Evolutionary conservation across 2,888 invertebrate genomes (phyloP).

Genomic region (Tenodera sinensis): DNA sequence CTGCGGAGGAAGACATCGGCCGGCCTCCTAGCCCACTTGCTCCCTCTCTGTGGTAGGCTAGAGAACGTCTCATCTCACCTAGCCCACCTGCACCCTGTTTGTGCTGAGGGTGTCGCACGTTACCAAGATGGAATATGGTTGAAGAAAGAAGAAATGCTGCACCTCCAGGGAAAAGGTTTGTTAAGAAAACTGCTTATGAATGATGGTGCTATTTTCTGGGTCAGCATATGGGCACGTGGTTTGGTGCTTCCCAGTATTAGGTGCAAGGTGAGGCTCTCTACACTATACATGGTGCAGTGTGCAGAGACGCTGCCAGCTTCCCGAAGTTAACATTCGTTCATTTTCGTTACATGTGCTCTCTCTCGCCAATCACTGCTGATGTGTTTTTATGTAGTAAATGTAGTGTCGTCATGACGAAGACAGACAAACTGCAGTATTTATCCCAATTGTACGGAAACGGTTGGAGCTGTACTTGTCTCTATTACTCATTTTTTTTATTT

Average conservation of each 20-base stretch:
- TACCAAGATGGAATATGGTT: neutral
- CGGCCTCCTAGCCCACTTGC: conserved; percentile 34
- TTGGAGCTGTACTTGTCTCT: conserved; percentile 1
- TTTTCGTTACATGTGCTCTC: neutral
- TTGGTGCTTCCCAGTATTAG: neutral
- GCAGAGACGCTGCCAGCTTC: neutral
- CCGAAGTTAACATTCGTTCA: neutral
- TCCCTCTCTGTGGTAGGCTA: neutral
- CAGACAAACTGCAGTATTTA: neutral
- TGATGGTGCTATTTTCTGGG: neutral
- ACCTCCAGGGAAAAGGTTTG: neutral
- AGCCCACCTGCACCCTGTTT: neutral
- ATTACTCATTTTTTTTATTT: neutral
- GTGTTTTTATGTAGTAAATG: neutral
- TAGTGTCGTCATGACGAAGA: neutral
- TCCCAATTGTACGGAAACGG: neutral
- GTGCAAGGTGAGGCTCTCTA: neutral
- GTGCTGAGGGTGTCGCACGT: too few relatives aligned
- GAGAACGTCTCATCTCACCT: neutral
- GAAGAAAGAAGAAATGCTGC: neutral
- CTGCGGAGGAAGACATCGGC: conserved; percentile 75
- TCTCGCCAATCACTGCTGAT: neutral
- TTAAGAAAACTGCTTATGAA: neutral
- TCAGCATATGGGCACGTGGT: neutral
- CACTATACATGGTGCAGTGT: neutral